Evolutionary conservation across 2,113 vertebrate species (phyloP), one percentile per base, ranked within the genome.

Genomic region (Apistogramma diplotaenia): DNA sequence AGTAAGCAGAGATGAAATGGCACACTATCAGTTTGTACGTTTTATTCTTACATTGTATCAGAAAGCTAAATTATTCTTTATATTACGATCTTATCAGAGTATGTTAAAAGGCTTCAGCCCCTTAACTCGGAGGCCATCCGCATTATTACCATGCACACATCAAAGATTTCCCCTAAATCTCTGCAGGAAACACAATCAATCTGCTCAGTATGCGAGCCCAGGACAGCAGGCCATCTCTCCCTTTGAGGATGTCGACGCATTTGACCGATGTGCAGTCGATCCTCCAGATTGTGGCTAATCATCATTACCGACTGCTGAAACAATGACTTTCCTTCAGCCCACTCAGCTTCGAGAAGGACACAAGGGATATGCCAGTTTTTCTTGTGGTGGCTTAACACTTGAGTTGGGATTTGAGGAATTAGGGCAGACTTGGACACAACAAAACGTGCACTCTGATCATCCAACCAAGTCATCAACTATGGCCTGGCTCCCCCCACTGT

Each of bases 221-320:
- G 83, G 87, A 90, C 85, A 90, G 84, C 67, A 58, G 90, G 85
- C 88, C 89, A 87, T 91, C 87, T 78, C 86, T 88, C 56, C 90
- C 93, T 91, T 92, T 91, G 94, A 95, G 93, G 91, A 88, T 82
- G 86, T 87, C 85, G 89, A 87, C 89, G 89, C 93, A 82, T 89
- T 94, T 94, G 95, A 96, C 93, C 91, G 95, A 94, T 94, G 93
- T 92, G 91, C 87, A 95, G 90, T 96, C 94, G 89, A 89, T 95
- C 93, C 85, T 90, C 85, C 89, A 91, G 95, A 94, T 94, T 94
- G 92, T 89, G 93, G 93, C 91, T 93, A 94, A 94, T 95, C 93
- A 91, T 93, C 92, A 92, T 93, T 92, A 92, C 61, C 74, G 89
- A 87, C 91, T 89, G 88, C 89, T 91, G 81, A 94, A 95, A 95